Base-by-base conservation (phyloP, 2,888 invertebrate species). In the Microctonus aethiopoides region DNA sequence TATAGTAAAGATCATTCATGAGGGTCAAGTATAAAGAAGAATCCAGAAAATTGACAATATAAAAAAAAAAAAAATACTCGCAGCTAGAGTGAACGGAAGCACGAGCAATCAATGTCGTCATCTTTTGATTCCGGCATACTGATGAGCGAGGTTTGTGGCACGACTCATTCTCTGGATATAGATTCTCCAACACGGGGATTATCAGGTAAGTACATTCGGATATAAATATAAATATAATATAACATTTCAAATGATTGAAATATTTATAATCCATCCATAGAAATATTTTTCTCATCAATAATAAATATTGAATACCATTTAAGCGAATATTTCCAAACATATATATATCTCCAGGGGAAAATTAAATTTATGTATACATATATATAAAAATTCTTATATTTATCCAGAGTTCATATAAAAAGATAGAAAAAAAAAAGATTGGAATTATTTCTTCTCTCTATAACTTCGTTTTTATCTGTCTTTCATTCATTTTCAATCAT, bases 111-210 rank as follows among this genome's bases (percentile, higher is more conserved):
- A 71, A 76, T 76, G 76, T 70, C 66, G 32, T 70, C 66, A 34
- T 76, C 76, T 69, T 75, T 76, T 73, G 76, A 76, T 76, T 76
- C 76, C 63, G 76, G 76, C 65, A 76, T 76, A 70, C 74, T 76
- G 73, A 73, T 76, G 74, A 76, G 76, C 69, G 76, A 76, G 74
- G 75, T 75, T 52, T 74, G 76, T 70, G 72, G 75, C 70, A 72
- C 74, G 60, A 70, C 72, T 68, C 74, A 70, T 68, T 76, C 75
- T 67, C 70, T 76, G 75, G 76, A 76, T 74, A 75, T 76, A 59
- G 76, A 76, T 68, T 76, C 76, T 70, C 75, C 76, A 54, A 74
- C 75, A 36, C 75, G 75, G 66, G 75, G 74, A 67, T 75, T 71
- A 56, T 69, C 76, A 76, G 76, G 76, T 76, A 74, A 63, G 71